A percentile compares a stretch with the other conserved stretches of the same genome.
Evolutionary conservation across 1,140 invertebrate species (phyloP).

Genomic region (Ostrea denselamellosa): DNA sequence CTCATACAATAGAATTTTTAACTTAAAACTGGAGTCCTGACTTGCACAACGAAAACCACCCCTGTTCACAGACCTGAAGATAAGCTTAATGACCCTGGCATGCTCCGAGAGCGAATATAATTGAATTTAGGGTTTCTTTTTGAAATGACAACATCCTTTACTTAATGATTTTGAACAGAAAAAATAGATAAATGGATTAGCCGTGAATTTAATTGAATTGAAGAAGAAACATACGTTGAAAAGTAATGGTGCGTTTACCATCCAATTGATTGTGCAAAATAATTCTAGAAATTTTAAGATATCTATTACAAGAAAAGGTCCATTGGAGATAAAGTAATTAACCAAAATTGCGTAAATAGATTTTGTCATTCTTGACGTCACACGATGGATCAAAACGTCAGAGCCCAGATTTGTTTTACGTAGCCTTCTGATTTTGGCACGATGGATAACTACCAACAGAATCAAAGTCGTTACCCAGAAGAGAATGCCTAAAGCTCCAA

Average conservation of each 20-base stretch:
- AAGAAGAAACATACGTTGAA: background rate
- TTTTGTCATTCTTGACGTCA: slow-evolving; percentile 15
- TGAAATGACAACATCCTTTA: background rate
- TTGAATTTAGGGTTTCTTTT: background rate
- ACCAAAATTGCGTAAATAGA: background rate
- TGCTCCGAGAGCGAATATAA: background rate
- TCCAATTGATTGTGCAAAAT: background rate
- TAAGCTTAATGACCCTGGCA: background rate
- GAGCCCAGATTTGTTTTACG: background rate
- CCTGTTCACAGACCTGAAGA: background rate
- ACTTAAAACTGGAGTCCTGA: too few relatives aligned
- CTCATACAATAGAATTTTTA: too few relatives aligned
- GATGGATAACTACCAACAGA: slow-evolving; percentile 7
- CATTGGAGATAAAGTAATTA: background rate
- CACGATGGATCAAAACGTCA: background rate
- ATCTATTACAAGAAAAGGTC: background rate
- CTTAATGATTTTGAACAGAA: background rate
- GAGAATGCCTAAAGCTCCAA: background rate
- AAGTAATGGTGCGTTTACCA: background rate
- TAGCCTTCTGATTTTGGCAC: background rate
- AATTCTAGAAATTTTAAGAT: slow-evolving; percentile 1
- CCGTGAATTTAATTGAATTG: background rate
- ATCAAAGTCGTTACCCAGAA: background rate
- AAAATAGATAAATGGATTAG: slow-evolving; percentile 17
- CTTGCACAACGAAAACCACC: too few relatives aligned